Evolutionary conservation across 2,888 invertebrate species (phyloP), one percentile per base, ranked within the genome.

Genomic region (Augiades crinisus): DNA sequence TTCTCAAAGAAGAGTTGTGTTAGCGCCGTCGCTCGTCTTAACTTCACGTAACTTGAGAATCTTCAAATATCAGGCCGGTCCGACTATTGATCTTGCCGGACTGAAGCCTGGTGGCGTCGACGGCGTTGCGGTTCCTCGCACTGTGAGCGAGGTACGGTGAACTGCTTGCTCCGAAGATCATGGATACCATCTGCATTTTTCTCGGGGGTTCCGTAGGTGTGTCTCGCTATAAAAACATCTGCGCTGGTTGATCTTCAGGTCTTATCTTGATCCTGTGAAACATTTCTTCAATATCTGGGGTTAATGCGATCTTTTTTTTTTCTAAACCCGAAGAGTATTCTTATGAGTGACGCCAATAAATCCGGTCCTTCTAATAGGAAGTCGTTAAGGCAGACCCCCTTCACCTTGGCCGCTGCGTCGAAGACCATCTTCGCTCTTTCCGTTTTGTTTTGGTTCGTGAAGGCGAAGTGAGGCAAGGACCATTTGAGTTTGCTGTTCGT

Each of bases 391-490:
- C 44, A 54, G 1, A 34, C 40, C 1, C 58, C 54, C 12, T 19
- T 24, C 0, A 50, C 47, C 14, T 40, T 55, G 5, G 58, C 58
- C 3, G 59, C 59, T 4, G 46, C 58, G 45, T 57, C 58, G 49
- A 52, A 52, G 5, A 58, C 60, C 7, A 54, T 17, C 4, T 58
- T 14, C 5, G 58, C 5, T 13, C 58, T 60, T 0, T 24, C 57
- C 1, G 58, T 58, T 27, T 60, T 60, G 31, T 40, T 43, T 0
- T 53, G 43, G 17, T 60, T 55, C 2, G 14, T 6, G 2, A 58
- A 56, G 2, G 57, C 47, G 13, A 60, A 59, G 53, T 61, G 59
- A 1, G 61, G 58, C 6, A 57, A 44, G 37, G 49, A 54, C 51
- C 54, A 50, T 17, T 17, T 16, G 1, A 16, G 2, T 1, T 2